Evolutionary conservation across 2,888 invertebrate species (phyloP), one percentile per base, ranked within the genome.

Genomic region (Eretmocerus hayati): DNA sequence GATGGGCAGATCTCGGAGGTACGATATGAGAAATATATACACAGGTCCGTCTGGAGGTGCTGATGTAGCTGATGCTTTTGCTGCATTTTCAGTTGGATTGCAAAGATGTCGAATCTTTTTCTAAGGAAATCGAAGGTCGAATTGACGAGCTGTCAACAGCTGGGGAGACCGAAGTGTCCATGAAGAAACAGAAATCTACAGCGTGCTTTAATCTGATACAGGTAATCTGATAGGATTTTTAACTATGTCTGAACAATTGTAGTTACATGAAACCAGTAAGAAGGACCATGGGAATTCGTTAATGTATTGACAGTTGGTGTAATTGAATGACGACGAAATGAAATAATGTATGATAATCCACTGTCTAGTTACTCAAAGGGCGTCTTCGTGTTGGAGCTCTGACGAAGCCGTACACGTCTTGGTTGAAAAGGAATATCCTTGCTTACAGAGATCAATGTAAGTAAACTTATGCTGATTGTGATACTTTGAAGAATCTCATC

Each of bases 81-180:
- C 22, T n/a, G 22, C n/a, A 13, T n/a, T 16, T 23, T 40, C 16
- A 67, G 60, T 54, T 67, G 5, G 58, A 54, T 33, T 59, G 54
- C 32, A 63, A 62, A 5, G 59, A 62, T 41, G 54, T 67, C 26
- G 60, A 65, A 46, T 33, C 50, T 4, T 66, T 67, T 50, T 60
- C 61, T 16, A 51, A 30, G 19, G 53, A 59, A 18, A 42, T 64
- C 9, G 50, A 56, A 5, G 23, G 22, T 6, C 58, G 65, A 21
- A 48, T 66, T 47, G 46, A 51, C 21, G 51, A 30, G 21, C 44
- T 45, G n/a, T 16, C 16, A 16, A 33, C 33, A 9, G 43, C 21
- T 13, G 9, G 45, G 6, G 48, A 48, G 22, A 26, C 38, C 4
- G 46, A 50, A 18, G 19, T 13, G 2, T 42, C 23, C 11, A 19